These are phyloP conservation scores for Hydriomena furcata DNA, from an alignment of 2,888 invertebrate species.

Conservation along the genomic window DNA sequence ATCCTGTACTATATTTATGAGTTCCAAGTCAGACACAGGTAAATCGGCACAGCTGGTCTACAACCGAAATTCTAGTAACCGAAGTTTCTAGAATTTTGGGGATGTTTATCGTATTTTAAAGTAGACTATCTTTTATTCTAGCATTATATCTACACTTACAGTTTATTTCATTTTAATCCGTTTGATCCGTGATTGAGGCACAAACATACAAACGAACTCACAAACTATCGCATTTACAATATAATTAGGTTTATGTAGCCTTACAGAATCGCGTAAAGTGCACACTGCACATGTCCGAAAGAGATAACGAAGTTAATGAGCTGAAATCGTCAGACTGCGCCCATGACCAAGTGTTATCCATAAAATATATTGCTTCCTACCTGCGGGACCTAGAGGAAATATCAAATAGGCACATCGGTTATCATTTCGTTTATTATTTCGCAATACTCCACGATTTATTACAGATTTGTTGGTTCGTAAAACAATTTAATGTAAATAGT, in stretches of 20 bases:
- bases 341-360: conserved; percentile 35
- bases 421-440: conserved; percentile 23
- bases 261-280: no score
- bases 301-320: background rate
- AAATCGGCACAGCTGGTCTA: background rate
- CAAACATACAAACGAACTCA: no score
- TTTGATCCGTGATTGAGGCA: no score
- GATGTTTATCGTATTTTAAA: no score
- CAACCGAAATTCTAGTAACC: background rate
- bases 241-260: no score
- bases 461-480: background rate
- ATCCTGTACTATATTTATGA: conserved; percentile 53
- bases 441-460: conserved; percentile 22
- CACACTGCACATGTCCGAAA: background rate
- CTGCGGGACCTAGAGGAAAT: conserved; percentile 29
- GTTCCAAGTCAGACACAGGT: conserved; percentile 20
- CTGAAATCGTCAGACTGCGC: conserved; percentile 8
- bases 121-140: no score
- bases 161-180: no score
- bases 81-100: no score
- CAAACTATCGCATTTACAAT: no score
- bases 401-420: conserved; percentile 26
- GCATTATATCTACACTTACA: no score
- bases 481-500: background rate
- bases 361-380: conserved; percentile 41